A percentile compares a stretch with the other conserved stretches of the same genome.
These are phyloP conservation scores for Orthosia gracilis DNA, from an alignment of 2,888 invertebrate species.

Conservation along the genomic window DNA sequence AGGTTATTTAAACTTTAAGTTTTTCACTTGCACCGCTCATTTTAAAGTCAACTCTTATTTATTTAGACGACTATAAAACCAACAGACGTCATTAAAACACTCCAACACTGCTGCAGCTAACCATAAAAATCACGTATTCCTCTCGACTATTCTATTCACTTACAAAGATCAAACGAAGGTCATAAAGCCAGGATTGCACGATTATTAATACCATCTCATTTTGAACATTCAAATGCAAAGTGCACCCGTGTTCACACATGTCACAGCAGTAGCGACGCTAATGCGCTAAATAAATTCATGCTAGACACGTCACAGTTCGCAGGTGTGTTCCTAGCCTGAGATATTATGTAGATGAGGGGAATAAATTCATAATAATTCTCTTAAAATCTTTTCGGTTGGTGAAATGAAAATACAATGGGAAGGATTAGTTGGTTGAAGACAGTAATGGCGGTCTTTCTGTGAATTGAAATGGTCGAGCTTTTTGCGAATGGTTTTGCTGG, in stretches of 20 bases:
- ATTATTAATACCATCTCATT: slow-evolving; percentile 70
- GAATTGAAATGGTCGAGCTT: slow-evolving; percentile 36
- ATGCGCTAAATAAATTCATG: slow-evolving; percentile 78
- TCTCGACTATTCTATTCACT: slow-evolving; percentile 29
- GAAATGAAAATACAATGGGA: slow-evolving; percentile 55
- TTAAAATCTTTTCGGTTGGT: slow-evolving; percentile 55
- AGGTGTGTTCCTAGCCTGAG: slow-evolving; percentile 67
- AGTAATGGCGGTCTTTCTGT: slow-evolving; percentile 35
- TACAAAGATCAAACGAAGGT: slow-evolving; percentile 44
- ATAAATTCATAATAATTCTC: slow-evolving; percentile 59
- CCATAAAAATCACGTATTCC: slow-evolving; percentile 45
- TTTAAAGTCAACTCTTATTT: slow-evolving; percentile 27
- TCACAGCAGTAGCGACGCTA: slow-evolving; percentile 64
- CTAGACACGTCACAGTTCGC: slow-evolving; percentile 71
- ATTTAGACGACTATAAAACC: slow-evolving; percentile 32
- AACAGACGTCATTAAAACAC: slow-evolving; percentile 22
- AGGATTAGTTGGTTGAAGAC: slow-evolving; percentile 52
- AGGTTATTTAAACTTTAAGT: slow-evolving; percentile 1
- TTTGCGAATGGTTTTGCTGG: slow-evolving; percentile 33
- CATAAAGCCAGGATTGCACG: slow-evolving; percentile 50
- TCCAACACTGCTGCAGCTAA: slow-evolving; percentile 16
- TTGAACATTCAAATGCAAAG: slow-evolving; percentile 74
- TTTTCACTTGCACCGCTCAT: background rate
- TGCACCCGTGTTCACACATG: slow-evolving; percentile 71
- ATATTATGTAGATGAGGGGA: slow-evolving; percentile 69